These are phyloP conservation scores for Heliconius hermathena DNA, from an alignment of 1,140 invertebrate genomes.

Conservation along the genomic window DNA sequence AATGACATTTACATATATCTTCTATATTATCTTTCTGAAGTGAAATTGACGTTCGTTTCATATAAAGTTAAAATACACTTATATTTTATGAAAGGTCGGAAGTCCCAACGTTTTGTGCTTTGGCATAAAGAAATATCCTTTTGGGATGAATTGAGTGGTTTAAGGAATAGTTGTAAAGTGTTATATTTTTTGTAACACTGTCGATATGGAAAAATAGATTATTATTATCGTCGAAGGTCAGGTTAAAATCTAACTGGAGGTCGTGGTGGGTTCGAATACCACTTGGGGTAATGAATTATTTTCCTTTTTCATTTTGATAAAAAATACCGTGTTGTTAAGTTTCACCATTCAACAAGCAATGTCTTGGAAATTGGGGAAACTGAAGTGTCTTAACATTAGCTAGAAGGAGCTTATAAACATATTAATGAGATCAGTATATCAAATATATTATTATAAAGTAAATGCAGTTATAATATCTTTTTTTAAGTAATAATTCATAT, in stretches of 20 bases:
- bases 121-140: constrained; percentile 1
- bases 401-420: no score
- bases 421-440: no score
- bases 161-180: background rate
- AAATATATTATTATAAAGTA: no score
- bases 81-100: background rate
- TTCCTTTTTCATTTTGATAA: background rate
- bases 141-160: background rate
- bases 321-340: background rate
- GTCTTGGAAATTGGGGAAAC: background rate
- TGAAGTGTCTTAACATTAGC: background rate
- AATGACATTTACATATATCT: no score
- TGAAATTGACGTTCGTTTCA: no score
- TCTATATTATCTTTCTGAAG: no score
- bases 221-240: no score
- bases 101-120: background rate
- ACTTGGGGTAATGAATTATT: background rate
- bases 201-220: background rate
- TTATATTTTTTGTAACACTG: background rate
- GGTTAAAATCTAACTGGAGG: no score
- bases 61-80: background rate
- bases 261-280: background rate
- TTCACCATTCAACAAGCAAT: background rate
- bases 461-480: no score
- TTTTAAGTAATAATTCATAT: no score